A percentile compares a stretch with the other conserved stretches of the same genome.
Conservation (phyloP, 92 coral and sea anemone species). For the Umimayanthus kanabou region DNA sequence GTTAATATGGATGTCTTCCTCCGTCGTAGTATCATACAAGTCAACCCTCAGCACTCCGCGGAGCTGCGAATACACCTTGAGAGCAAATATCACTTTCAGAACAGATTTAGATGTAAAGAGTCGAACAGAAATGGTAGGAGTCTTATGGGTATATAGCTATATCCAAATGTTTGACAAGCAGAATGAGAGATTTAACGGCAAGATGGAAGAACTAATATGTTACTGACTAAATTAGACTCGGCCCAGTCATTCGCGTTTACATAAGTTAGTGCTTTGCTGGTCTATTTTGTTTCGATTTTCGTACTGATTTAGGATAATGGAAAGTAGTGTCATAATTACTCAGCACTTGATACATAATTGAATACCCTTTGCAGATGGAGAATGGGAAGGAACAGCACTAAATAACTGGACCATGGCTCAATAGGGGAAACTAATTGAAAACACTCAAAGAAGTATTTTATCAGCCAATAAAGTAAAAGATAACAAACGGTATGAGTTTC, state of each 20-base stretch:
- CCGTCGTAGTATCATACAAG: constrained; percentile 83
- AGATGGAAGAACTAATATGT: background rate
- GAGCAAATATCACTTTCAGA: background rate
- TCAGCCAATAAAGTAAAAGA: too few relatives aligned
- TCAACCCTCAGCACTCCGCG: constrained; percentile 84
- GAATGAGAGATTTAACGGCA: background rate
- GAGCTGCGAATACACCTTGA: constrained; percentile 78
- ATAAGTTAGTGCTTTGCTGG: background rate
- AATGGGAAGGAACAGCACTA: background rate
- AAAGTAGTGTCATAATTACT: background rate
- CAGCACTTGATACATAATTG: background rate
- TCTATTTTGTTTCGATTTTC: background rate
- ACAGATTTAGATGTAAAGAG: background rate
- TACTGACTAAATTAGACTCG: background rate
- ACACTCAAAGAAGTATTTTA: too few relatives aligned
- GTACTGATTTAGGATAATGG: background rate
- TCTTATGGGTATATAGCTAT: background rate
- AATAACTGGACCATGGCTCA: background rate
- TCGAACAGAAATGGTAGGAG: background rate
- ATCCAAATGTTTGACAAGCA: too few relatives aligned
- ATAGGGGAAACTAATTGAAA: too few relatives aligned
- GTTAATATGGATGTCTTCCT: constrained; percentile 91
- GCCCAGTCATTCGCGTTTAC: background rate
- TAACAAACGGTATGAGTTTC: too few relatives aligned
- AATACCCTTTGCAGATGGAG: background rate